Conservation (phyloP, 1,140 invertebrate species). For the Orius insidiosus region DNA sequence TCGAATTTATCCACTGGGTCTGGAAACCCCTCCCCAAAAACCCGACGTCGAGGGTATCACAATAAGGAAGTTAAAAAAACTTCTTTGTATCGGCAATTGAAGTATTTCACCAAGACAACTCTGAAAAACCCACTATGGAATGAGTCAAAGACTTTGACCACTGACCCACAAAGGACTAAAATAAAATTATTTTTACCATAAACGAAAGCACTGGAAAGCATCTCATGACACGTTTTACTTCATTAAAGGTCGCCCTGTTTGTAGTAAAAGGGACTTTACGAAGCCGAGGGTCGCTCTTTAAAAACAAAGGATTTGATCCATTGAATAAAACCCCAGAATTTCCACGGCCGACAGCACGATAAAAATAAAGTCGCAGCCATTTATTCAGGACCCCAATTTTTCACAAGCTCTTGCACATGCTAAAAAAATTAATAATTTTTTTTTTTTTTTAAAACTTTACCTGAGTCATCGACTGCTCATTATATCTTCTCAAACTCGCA, state of each 20-base stretch:
- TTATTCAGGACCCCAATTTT: constrained; percentile 49
- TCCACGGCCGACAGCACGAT: constrained; percentile 52
- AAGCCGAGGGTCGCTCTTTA: constrained; percentile 44
- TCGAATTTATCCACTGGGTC: too few relatives aligned
- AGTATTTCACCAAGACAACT: neutral
- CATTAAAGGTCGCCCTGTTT: constrained; percentile 59
- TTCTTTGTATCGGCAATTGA: constrained; percentile 3
- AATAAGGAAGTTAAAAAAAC: too few relatives aligned
- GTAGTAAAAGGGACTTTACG: constrained; percentile 68
- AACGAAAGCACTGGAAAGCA: constrained; percentile 50
- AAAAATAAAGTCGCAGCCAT: constrained; percentile 57
- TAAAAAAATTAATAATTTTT: constrained; percentile 26
- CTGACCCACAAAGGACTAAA: neutral
- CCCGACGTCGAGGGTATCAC: too few relatives aligned
- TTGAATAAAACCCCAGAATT: constrained; percentile 58
- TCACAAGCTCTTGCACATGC: constrained; percentile 61
- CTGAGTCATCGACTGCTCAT: constrained; percentile 47
- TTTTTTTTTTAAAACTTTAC: constrained; percentile 27
- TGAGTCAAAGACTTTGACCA: too few relatives aligned
- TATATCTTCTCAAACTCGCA: constrained; percentile 60
- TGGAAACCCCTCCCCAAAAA: too few relatives aligned
- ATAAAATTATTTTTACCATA: constrained; percentile 37
- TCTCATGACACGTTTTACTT: constrained; percentile 59
- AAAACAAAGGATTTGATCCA: constrained; percentile 47
- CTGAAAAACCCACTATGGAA: neutral